Conservation (phyloP, 2,797 vertebrate genomes). For the Galagoides demidoff region DNA sequence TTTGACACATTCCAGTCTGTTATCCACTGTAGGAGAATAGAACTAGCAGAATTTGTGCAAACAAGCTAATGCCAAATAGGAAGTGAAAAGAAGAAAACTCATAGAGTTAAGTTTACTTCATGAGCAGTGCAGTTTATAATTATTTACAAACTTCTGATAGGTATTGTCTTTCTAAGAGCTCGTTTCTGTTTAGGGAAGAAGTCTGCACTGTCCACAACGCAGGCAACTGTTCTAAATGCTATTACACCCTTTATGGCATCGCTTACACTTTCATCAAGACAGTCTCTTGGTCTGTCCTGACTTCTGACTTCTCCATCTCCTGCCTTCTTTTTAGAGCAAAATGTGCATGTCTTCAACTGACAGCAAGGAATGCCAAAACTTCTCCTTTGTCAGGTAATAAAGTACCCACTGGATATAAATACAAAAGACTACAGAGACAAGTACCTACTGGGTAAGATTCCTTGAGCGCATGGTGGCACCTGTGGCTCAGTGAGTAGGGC, state of each 20-base stretch:
- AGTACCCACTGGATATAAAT: slow-evolving; percentile 85
- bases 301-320: slow-evolving; percentile 59
- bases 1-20: neutral
- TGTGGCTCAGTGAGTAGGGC: too few relatives aligned
- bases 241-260: neutral
- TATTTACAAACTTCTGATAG: slow-evolving; percentile 28
- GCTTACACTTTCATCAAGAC: slow-evolving; percentile 23
- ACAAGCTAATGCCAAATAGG: neutral
- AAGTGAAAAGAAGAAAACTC: slow-evolving; percentile 13
- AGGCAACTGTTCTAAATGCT: slow-evolving; percentile 5
- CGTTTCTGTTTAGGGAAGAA: neutral
- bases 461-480: neutral
- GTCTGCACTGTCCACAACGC: neutral
- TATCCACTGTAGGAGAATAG: neutral
- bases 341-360: slow-evolving; percentile 91
- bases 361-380: slow-evolving; percentile 82
- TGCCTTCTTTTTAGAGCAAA: slow-evolving; percentile 79
- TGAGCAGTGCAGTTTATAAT: slow-evolving; percentile 16
- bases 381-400: slow-evolving; percentile 51
- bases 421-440: slow-evolving; percentile 90
- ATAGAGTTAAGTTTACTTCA: neutral
- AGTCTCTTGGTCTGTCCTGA: neutral
- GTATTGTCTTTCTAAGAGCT: slow-evolving; percentile 14
- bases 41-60: slow-evolving; percentile 24
- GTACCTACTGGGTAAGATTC: slow-evolving; percentile 91